Base-by-base conservation (phyloP, 2,113 vertebrate genomes). In the Blennius ocellaris region DNA sequence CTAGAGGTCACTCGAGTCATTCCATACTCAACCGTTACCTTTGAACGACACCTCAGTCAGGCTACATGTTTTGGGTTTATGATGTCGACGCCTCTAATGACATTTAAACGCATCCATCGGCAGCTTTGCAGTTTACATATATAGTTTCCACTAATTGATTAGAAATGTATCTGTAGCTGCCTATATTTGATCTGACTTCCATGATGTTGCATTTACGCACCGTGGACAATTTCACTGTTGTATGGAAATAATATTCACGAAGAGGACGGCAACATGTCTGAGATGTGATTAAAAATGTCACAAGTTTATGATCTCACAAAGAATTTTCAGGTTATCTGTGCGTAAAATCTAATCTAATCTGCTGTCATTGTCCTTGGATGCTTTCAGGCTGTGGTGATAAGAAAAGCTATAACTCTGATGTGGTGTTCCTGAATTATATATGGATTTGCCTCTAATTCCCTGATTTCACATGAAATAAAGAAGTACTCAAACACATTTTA, bases 1-100 rank as follows among this genome's bases (percentile, higher is more conserved):
- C 51, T 91, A 80, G 91, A 89, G 53, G 85, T 52, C 86, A n/a
- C 36, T 75, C 10, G 16, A 86, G 72, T 76, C 62, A 15, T 85
- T 77, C 41, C 38, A 14, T 43, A 62, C 1, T 7, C 5, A 2
- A 30, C 0, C 9, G 17, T 7, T 11, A n/a, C 12, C 0, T 45
- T 48, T 44, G 2, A 3, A 8, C 2, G 17, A 5, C n/a, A 59
- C 15, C 6, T 12, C 54, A 5, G 44, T 0, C 0, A 52, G 4
- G 8, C 11, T 50, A 5, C 3, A 8, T 17, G 8, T 39, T 54
- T 39, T 7, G 11, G 9, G 17, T 50, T 61, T 36, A 6, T 6
- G 44, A 40, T 38, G 43, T 59, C 72, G 41, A 37, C 64, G 48
- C 16, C 37, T 73, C 14, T 0, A 6, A 59, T 63, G 60, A 48